Percentiles rank a stretch among this genome's conserved stretches.
These are phyloP conservation scores for Alloplasta piceator DNA, from an alignment of 2,888 invertebrate species.

Conservation along the genomic window DNA sequence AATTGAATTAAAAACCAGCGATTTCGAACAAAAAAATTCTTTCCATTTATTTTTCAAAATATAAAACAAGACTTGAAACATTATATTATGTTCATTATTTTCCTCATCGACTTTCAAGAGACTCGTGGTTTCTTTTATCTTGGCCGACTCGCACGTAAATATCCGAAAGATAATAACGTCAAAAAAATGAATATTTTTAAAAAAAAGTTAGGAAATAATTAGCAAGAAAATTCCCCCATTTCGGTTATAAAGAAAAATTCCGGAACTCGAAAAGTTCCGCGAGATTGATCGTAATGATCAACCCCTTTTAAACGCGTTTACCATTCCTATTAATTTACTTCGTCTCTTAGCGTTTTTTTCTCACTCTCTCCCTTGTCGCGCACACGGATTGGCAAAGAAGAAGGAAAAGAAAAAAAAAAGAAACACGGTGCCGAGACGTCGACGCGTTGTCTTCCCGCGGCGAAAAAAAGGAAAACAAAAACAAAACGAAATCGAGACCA, in stretches of 20 bases:
- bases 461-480: slow-evolving; percentile 17
- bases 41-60: no score
- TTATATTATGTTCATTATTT: no score
- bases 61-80: no score
- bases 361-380: slow-evolving; percentile 29
- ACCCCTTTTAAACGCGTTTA: slow-evolving; percentile 7
- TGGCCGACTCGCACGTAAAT: no score
- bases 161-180: no score
- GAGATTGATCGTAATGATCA: slow-evolving; percentile 12
- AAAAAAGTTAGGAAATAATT: neutral
- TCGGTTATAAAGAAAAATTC: no score
- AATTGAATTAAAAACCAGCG: no score
- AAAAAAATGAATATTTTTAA: no score
- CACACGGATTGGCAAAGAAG: slow-evolving; percentile 50
- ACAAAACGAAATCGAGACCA: slow-evolving; percentile 31
- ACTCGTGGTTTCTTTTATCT: no score
- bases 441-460: slow-evolving; percentile 51
- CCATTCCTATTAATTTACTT: slow-evolving; percentile 31
- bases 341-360: slow-evolving; percentile 19
- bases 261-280: neutral
- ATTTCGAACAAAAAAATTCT: no score
- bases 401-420: neutral
- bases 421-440: slow-evolving; percentile 47
- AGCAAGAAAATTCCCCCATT: neutral
- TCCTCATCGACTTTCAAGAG: no score